phyloP scores from a whole-genome alignment of 2,888 invertebrate genomes.

The Abrostola tripartita region DNA sequence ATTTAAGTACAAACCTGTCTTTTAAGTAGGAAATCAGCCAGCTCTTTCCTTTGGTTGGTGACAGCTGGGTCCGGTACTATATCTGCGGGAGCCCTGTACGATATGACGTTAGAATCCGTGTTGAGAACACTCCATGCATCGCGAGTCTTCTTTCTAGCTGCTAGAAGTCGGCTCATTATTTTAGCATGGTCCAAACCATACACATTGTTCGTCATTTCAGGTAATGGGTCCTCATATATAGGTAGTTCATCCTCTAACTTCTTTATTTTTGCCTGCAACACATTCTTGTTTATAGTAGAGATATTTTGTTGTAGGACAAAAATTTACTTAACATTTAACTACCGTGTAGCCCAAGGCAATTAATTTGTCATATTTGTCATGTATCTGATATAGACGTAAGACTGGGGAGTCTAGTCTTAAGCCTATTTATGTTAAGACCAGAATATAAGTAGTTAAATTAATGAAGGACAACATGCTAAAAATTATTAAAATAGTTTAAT shows the following conservation, averaged over 20 bases:
- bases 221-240: conserved; percentile 83
- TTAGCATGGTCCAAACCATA: conserved; percentile 90
- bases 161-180: conserved; percentile 89
- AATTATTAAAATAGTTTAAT: no score
- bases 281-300: neutral
- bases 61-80: conserved; percentile 58
- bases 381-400: no score
- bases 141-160: conserved; percentile 84
- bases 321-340: no score
- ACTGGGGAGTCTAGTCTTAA: no score
- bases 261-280: conserved; percentile 78
- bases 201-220: conserved; percentile 92
- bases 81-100: conserved; percentile 65
- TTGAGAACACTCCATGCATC: conserved; percentile 85
- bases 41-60: conserved; percentile 80
- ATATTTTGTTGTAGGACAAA: no score
- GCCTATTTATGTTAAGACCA: no score
- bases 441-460: no score
- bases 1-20: conserved; percentile 76
- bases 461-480: no score
- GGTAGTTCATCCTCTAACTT: conserved; percentile 75
- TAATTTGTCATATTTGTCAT: no score
- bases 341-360: no score
- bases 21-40: conserved; percentile 87
- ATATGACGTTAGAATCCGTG: conserved; percentile 67